These are phyloP conservation scores for Phyto melanocephala DNA, from an alignment of 2,888 invertebrate species.

Conservation along the genomic window DNA sequence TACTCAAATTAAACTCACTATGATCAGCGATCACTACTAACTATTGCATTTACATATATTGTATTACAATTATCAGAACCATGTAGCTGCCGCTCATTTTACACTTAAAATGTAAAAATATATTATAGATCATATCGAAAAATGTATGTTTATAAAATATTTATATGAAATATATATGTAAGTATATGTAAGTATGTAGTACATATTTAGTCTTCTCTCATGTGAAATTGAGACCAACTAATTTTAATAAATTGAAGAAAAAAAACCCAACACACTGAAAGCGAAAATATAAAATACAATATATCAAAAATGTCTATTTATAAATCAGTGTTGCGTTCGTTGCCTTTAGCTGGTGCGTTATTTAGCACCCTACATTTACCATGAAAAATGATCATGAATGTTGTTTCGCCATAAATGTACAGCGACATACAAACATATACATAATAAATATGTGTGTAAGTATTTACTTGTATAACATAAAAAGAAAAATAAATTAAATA, in stretches of 20 bases:
- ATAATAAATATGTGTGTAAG: too few species aligned
- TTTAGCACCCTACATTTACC: conserved; percentile 61
- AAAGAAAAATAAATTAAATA: conserved; percentile 13
- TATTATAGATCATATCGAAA: too few species aligned
- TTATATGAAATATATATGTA: too few species aligned
- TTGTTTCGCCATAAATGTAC: conserved; percentile 17
- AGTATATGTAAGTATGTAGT: too few species aligned
- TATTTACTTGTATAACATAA: neutral
- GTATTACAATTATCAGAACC: too few species aligned
- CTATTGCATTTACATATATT: too few species aligned
- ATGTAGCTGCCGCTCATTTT: too few species aligned
- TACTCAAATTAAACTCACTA: too few species aligned
- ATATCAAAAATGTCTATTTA: conserved; percentile 61
- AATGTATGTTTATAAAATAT: too few species aligned
- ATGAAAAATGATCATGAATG: conserved; percentile 59
- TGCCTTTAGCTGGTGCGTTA: conserved; percentile 38
- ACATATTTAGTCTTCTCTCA: too few species aligned
- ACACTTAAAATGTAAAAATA: too few species aligned
- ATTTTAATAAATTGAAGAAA: neutral
- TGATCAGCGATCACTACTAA: too few species aligned
- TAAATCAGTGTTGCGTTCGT: conserved; percentile 49
- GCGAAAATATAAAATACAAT: conserved; percentile 45
- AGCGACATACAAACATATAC: neutral
- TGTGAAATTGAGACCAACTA: neutral
- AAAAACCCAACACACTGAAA: conserved; percentile 14